Evolutionary conservation across 2,797 vertebrate genomes (phyloP), one percentile per base, ranked within the genome.

Genomic region (Potorous gilbertii): DNA sequence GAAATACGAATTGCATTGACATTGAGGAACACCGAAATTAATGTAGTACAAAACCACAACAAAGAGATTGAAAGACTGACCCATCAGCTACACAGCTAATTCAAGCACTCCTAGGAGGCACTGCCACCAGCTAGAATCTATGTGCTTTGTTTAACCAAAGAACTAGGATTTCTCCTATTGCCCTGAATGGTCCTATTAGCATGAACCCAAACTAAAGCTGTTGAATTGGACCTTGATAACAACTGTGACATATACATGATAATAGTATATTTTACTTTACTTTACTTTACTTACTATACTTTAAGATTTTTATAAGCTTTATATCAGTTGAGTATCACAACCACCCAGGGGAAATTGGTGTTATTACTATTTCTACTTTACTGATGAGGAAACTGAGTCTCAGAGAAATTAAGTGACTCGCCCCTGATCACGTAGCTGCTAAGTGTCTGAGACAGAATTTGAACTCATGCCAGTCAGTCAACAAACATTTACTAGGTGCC

Each of bases 131-230:
- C 55, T 46, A 50, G 74, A 2, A 87, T 87, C 24, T 5, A 24
- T 74, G 12, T 81, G n/a, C n/a, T 52, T 54, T 62, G 10, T 3
- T 50, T 50, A 8, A 54, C 31, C 54, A 18, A 57, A 95, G 95
- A 94, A 94, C 56, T 50, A 87, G 40, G 21, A 74, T 50, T 50
- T 90, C n/a, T 87, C 27, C 1, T 94, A 94, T n/a, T 34, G 52
- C 90, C 90, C 28, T 59, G 40, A 57, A 57, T 52, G 16, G 12
- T 92, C 21, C 1, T 0, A 18, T 14, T 81, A 46, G 57, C 62
- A 90, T 92, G 92, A 89, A 94, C 92, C 56, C 94, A 94, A 87
- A 55, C 81, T 55, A 56, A 24, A 34, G 54, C 34, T 46, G 34
- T 54, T 56, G 96, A 57, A 55, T 94, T 90, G 94, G 57, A n/a